These are phyloP conservation scores for Natator depressus DNA, from an alignment of 2,113 vertebrate genomes.

Conservation along the genomic window DNA sequence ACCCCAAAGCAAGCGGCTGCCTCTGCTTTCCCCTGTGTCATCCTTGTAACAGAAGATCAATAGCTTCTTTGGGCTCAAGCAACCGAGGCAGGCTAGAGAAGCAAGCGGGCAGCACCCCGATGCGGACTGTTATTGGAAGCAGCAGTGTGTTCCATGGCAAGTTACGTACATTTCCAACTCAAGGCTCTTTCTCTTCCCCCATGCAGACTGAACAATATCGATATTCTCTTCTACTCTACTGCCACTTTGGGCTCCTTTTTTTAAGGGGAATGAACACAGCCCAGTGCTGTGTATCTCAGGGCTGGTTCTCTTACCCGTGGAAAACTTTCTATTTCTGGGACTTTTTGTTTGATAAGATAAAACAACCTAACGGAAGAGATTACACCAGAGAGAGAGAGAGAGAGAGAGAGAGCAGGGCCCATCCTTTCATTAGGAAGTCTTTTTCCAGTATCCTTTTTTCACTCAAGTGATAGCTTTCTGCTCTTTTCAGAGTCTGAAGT, in stretches of 20 bases:
- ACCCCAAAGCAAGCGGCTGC: slow-evolving; percentile 86
- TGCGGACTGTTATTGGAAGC: background rate
- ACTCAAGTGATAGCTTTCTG: background rate
- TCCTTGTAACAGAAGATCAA: background rate
- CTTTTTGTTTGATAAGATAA: slow-evolving; percentile 89
- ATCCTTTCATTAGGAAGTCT: slow-evolving; percentile 11
- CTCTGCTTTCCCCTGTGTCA: slow-evolving; percentile 64
- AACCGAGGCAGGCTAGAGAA: background rate
- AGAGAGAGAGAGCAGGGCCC: background rate
- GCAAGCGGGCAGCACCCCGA: background rate
- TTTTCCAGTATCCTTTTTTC: background rate
- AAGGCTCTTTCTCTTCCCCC: slow-evolving; percentile 15
- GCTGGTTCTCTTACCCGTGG: slow-evolving; percentile 65
- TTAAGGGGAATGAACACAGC: background rate
- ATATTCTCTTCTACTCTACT: background rate
- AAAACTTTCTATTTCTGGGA: slow-evolving; percentile 88
- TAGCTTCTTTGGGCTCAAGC: slow-evolving; percentile 26
- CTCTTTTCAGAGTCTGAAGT: slow-evolving; percentile 22
- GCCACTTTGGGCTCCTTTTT: background rate
- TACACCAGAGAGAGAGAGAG: slow-evolving; percentile 51
- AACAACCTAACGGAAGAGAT: slow-evolving; percentile 73
- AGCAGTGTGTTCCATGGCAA: background rate
- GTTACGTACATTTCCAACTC: background rate
- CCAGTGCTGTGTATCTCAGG: slow-evolving; percentile 43
- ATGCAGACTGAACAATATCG: background rate